Conservation (phyloP, 2,797 vertebrate species). For the Macrochelys suwanniensis region DNA sequence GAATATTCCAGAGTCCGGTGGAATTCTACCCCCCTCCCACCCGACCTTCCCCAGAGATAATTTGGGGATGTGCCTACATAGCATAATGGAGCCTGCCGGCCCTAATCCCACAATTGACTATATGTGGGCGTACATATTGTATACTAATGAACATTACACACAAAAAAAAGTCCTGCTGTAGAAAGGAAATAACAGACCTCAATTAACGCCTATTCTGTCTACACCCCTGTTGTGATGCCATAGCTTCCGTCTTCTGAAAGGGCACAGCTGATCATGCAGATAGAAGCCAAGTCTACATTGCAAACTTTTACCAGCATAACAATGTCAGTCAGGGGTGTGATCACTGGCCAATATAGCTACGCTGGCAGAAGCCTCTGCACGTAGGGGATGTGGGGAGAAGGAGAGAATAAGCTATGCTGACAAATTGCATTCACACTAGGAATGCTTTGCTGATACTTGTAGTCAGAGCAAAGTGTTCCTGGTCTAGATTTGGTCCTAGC, state of each 20-base stretch:
- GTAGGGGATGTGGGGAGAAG: not conserved
- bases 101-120: not conserved
- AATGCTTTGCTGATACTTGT: not conserved
- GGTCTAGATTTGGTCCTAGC: not conserved
- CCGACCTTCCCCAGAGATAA: not conserved
- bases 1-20: not conserved
- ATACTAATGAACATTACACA: not conserved
- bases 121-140: not conserved
- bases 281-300: not conserved
- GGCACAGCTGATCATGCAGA: not conserved
- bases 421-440: not conserved
- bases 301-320: not conserved
- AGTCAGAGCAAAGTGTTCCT: not conserved
- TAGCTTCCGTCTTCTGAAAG: not conserved
- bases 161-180: not conserved
- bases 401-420: not conserved
- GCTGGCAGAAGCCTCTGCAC: not conserved
- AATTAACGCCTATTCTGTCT: not conserved
- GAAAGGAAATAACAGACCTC: not conserved
- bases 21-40: not conserved
- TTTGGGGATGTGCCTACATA: rapidly evolving
- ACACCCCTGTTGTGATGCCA: not conserved
- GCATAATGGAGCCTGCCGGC: not conserved
- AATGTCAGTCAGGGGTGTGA: not conserved
- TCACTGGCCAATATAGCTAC: not conserved